Percentiles rank a stretch among this genome's conserved stretches.
Evolutionary conservation across 2,113 vertebrate species (phyloP).

Genomic region (Brachypodius melanocephalos): DNA sequence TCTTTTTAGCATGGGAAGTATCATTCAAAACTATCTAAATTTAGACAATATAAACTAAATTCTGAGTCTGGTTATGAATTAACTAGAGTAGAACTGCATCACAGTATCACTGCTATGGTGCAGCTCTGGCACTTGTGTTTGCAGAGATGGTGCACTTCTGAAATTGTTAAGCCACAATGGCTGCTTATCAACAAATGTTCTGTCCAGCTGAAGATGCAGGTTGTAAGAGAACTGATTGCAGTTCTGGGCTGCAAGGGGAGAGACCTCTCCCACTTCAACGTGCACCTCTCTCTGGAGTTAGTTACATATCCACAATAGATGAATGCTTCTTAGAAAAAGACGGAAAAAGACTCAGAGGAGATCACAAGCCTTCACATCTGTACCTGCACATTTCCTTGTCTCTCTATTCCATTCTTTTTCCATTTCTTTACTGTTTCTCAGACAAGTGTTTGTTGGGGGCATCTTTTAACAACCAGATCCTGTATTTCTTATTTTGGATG

Average conservation of each 20-base stretch:
- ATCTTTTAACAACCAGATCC: not conserved
- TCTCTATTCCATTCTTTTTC: not conserved
- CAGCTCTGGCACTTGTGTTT: conserved; percentile 34
- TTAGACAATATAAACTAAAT: not conserved
- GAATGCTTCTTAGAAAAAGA: not conserved
- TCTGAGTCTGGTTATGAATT: not conserved
- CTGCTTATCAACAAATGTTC: not conserved
- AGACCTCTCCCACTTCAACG: not conserved
- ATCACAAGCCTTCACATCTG: not conserved
- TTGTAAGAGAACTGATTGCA: not conserved
- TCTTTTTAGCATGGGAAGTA: not conserved
- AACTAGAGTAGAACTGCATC: not conserved
- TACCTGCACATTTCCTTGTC: not conserved
- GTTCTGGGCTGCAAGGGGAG: not conserved
- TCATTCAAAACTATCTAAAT: not conserved
- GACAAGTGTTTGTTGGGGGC: not conserved
- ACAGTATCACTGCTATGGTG: not conserved
- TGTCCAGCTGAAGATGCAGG: not conserved
- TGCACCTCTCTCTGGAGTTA: not conserved
- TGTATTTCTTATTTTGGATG: not conserved
- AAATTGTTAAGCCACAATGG: fast-evolving
- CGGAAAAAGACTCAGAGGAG: not conserved
- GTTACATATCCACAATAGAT: fast-evolving
- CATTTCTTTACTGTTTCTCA: not conserved
- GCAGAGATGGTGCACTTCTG: not conserved